phyloP scores from a whole-genome alignment of 2,797 vertebrate genomes.

The Cyclura pinguis region DNA sequence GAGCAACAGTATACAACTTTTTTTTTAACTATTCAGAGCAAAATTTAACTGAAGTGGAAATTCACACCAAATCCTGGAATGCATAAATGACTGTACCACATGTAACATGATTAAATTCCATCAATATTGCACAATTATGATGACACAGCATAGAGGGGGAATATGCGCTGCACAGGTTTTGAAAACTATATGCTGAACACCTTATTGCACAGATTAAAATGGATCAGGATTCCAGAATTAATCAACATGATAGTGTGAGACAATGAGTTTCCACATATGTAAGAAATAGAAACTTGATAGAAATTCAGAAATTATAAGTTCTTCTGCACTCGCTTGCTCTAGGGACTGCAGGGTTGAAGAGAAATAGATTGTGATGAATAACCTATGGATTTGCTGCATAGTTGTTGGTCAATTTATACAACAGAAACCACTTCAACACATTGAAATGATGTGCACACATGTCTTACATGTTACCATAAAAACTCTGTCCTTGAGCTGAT shows the following conservation, averaged over 20 bases:
- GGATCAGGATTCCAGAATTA: constrained; percentile 22
- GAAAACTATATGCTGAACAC: background rate
- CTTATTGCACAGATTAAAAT: constrained; percentile 30
- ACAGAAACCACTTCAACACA: constrained; percentile 10
- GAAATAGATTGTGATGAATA: constrained; percentile 20
- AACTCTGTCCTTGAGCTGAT: constrained; percentile 14
- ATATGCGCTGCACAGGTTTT: background rate
- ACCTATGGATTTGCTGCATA: constrained; percentile 11
- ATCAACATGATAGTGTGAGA: background rate
- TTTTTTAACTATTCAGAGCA: constrained; percentile 37
- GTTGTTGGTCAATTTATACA: constrained; percentile 7
- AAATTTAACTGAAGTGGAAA: background rate
- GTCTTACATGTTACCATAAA: background rate
- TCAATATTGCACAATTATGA: background rate
- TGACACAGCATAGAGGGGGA: background rate
- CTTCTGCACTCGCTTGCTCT: constrained; percentile 13
- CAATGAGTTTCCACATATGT: constrained; percentile 22
- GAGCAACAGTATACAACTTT: background rate
- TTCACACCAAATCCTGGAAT: constrained; percentile 15
- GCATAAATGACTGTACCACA: constrained; percentile 28
- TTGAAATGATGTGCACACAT: background rate
- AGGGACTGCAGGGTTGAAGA: background rate
- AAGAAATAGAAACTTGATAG: constrained; percentile 15
- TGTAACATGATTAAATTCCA: background rate
- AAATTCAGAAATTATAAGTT: background rate